Evolutionary conservation across 2,797 vertebrate genomes (phyloP), one percentile per base, ranked within the genome.

Genomic region (Scolopax bukidnonensis): DNA sequence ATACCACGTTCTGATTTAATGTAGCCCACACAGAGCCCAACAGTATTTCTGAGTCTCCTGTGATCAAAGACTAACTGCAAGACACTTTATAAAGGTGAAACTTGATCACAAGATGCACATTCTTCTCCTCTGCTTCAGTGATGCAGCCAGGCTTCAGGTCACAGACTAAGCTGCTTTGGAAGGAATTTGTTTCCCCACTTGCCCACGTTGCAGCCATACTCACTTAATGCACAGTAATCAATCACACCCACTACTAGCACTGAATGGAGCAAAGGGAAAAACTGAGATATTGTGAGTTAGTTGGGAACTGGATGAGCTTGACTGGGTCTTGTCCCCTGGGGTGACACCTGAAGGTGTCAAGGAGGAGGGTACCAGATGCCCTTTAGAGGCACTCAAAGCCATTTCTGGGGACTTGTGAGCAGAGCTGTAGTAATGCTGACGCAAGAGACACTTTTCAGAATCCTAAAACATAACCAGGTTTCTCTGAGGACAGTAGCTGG

Each of bases 181-280:
- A 92, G 32, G n/a, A 73, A n/a, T 43, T 19, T 54, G 56, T 43
- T 70, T 82, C 65, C 61, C 48, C 25, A 36, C n/a, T 82, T 36
- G 19, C 16, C 4, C 65, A n/a, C 15, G 16, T 10, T 71, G 48
- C 53, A 71, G 13, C 16, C 21, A 10, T 45, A 53, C 15, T 78
- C 85, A 57, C 36, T 50, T 50, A 56, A 84, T 7, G 45, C 38
- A 41, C 51, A 77, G 14, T 32, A 47, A 84, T 16, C 77, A 81
- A 25, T 25, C 65, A 57, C 50, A 64, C 3, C 1, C 1, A 20
- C 54, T 61, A 40, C 9, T 33, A 27, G 24, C 1, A 0, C 43
- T 43, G 47, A 85, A 14, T 11, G 30, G 36, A 91, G 54, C 50
- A 73, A 59, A 38, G 43, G 48, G 43, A 91, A 79, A 60, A 74